These are phyloP conservation scores for Pteria penguin DNA, from an alignment of 2,888 invertebrate genomes.

Conservation along the genomic window DNA sequence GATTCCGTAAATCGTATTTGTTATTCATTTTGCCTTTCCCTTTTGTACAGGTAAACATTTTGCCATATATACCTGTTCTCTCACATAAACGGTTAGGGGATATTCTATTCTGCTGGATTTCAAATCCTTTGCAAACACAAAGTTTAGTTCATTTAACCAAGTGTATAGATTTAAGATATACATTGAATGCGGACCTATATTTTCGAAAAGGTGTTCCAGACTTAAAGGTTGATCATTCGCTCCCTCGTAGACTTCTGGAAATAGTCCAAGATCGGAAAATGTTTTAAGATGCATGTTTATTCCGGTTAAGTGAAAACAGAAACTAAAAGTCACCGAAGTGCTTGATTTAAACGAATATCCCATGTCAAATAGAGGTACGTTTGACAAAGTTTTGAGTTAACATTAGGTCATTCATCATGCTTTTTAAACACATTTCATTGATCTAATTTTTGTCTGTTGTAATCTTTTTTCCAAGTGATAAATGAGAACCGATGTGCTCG, in stretches of 20 bases:
- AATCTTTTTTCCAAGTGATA: too few species aligned
- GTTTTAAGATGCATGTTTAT: background rate
- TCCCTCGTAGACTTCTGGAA: background rate
- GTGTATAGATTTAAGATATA: background rate
- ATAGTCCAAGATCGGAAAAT: background rate
- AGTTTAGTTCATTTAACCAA: background rate
- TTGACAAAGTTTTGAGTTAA: too few species aligned
- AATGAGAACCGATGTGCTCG: too few species aligned
- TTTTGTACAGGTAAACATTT: too few species aligned
- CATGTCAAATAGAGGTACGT: too few species aligned
- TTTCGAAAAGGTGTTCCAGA: background rate
- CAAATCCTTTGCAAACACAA: background rate
- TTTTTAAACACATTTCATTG: too few species aligned
- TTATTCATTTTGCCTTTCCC: too few species aligned
- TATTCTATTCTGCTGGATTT: background rate
- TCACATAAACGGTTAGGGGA: background rate
- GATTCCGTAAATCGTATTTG: too few species aligned
- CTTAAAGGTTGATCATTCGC: background rate
- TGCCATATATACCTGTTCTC: background rate
- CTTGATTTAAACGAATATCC: too few species aligned
- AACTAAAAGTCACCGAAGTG: too few species aligned
- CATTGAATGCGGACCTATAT: background rate
- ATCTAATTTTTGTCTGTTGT: too few species aligned
- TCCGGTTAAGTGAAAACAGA: background rate
- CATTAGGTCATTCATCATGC: too few species aligned